A percentile compares a stretch with the other conserved stretches of the same genome.
phyloP scores from a whole-genome alignment of 2,888 invertebrate species.

The Ctenicera cuprea region DNA sequence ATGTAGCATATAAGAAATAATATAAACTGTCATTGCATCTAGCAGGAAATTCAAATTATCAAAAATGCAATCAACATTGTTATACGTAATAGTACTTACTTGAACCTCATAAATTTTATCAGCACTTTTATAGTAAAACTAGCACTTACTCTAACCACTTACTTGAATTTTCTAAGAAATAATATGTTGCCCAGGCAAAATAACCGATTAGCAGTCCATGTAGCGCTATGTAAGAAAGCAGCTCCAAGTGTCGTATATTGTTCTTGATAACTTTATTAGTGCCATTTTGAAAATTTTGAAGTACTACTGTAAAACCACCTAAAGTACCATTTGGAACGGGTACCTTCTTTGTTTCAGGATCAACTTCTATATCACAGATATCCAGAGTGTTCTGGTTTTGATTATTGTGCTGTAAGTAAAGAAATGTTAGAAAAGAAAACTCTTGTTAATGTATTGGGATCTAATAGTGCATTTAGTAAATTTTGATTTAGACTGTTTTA shows the following conservation, averaged over 20 bases:
- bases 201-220: conserved; percentile 58
- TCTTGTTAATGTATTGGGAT: too few relatives aligned
- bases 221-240: conserved; percentile 28
- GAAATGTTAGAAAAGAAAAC: not conserved
- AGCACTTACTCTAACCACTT: too few relatives aligned
- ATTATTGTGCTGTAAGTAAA: conserved; percentile 18
- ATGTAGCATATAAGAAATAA: too few relatives aligned
- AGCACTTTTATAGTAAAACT: too few relatives aligned
- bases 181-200: conserved; percentile 63
- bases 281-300: conserved; percentile 25
- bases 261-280: not conserved
- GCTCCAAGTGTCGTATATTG: conserved; percentile 1
- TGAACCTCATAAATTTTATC: too few relatives aligned
- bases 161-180: conserved; percentile 35
- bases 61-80: too few relatives aligned
- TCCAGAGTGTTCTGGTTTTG: conserved; percentile 2
- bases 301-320: conserved; percentile 1
- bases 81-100: too few relatives aligned
- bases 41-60: too few relatives aligned
- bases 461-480: too few relatives aligned
- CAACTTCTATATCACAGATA: conserved; percentile 2
- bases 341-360: not conserved
- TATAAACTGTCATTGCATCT: too few relatives aligned
- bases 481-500: too few relatives aligned
- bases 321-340: not conserved